phyloP scores from a whole-genome alignment of 2,113 vertebrate species.

The Speoplatyrhinus poulsoni region DNA sequence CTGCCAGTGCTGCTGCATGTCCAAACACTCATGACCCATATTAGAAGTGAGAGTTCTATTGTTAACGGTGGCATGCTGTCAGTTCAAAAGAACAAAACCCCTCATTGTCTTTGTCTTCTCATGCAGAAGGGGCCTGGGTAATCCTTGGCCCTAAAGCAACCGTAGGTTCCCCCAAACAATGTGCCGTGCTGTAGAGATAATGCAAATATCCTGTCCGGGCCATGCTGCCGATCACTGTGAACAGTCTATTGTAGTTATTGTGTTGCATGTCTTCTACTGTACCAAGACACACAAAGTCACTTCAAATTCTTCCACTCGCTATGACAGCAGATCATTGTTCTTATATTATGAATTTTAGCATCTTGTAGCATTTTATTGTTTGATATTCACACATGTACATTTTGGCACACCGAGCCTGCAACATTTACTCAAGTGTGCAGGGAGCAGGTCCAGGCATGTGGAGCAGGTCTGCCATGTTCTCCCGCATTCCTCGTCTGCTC shows the following conservation, averaged over 20 bases:
- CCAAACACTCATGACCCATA: constrained; percentile 69
- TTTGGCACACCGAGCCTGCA: too few species aligned
- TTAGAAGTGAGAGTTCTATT: constrained; percentile 69
- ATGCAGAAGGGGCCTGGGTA: constrained; percentile 57
- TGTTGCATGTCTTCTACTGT: not conserved
- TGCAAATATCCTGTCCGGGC: constrained; percentile 47
- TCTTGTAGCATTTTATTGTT: not conserved
- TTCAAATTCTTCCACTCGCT: constrained; percentile 17
- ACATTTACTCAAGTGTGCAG: too few species aligned
- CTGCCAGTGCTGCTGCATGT: constrained; percentile 41
- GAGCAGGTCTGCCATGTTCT: too few species aligned
- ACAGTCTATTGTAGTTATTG: constrained; percentile 19
- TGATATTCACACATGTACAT: too few species aligned
- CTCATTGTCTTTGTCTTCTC: constrained; percentile 67
- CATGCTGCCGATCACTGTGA: constrained; percentile 38
- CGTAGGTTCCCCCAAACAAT: constrained; percentile 58
- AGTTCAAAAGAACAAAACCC: constrained; percentile 67
- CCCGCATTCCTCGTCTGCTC: too few species aligned
- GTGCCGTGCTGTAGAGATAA: constrained; percentile 31
- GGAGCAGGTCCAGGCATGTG: too few species aligned
- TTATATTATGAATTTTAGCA: constrained; percentile 1
- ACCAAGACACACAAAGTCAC: constrained; percentile 10
- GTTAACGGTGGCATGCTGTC: constrained; percentile 59
- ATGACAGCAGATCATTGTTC: not conserved
- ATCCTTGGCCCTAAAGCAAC: constrained; percentile 60